Base-by-base conservation (phyloP, 1,140 invertebrate genomes). In the Piezodorus guildinii region DNA sequence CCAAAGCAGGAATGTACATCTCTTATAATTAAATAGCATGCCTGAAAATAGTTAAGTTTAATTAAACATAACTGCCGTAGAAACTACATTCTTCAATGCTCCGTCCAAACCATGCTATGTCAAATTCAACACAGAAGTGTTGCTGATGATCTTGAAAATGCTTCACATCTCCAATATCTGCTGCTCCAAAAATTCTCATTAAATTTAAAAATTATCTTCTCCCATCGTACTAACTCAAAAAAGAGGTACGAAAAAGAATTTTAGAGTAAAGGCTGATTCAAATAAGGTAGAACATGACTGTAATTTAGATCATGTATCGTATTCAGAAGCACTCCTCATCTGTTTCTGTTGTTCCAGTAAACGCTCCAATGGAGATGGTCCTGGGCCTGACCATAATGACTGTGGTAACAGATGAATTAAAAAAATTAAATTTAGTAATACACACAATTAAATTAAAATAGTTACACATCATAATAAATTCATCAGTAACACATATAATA, bases 261-360 rank as follows among this genome's bases (percentile, higher is more conserved):
- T 25, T 25, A 56, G 34, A 39, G 3, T 56, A 25, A 56, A 56
- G 52, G 52, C 23, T 23, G 52, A 56, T 56, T 56, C 52, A 56
- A 25, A 56, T 9, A 23, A 25, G 19, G 52, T 23, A 25, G 9
- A 25, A 56, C 52, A 56, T 56, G 52, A 56, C n/a, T 19, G n/a
- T 56, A 25, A 25, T 16, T 51, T 23, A 34, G 51, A 39, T 63
- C 62, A 63, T 19, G 62, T 66, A 58, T 66, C 62, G 16, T 25
- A 56, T 15, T 58, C 30, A 16, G 43, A 44, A 14, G 49, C n/a
- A 49, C 30, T 61, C 52, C 77, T 73, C 70, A 80, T 73, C 61
- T 85, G 83, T 69, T 86, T 86, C 74, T 91, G 88, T 70, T 88
- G 86, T 71, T 91, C 88, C 49, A 91, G 73, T 8, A 91, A 80